Evolutionary conservation across 2,113 vertebrate genomes (phyloP).

Genomic region (Phalacrocorax pelagicus): DNA sequence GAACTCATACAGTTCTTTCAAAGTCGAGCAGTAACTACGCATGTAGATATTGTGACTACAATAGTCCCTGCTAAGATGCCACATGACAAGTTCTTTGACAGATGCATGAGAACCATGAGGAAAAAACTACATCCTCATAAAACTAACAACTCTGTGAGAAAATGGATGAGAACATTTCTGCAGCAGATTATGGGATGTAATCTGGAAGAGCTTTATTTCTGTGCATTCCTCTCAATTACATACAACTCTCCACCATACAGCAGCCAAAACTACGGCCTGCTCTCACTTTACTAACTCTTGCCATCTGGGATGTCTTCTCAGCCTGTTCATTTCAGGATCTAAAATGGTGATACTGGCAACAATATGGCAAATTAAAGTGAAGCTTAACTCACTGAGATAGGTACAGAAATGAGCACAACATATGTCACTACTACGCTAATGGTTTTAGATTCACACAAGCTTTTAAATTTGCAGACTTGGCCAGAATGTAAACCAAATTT

Average conservation of each 20-base stretch:
- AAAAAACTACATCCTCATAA: neutral
- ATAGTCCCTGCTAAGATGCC: neutral
- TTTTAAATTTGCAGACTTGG: constrained; percentile 13
- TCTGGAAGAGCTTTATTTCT: neutral
- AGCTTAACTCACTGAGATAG: constrained; percentile 3
- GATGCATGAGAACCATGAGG: neutral
- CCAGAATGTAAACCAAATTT: constrained; percentile 31
- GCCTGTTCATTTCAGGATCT: neutral
- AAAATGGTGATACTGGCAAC: neutral
- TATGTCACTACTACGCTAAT: neutral
- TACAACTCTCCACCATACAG: neutral
- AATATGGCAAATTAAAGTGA: neutral
- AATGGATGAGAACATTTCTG: neutral
- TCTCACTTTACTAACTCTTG: neutral
- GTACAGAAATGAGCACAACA: neutral
- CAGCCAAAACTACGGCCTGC: neutral
- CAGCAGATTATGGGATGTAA: neutral
- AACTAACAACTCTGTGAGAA: neutral
- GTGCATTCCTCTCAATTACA: neutral
- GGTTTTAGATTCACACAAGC: neutral
- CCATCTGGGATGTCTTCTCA: neutral
- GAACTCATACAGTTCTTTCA: neutral
- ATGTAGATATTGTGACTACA: neutral
- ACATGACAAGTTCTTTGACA: neutral
- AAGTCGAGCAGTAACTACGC: neutral